Conservation (phyloP, 2,888 invertebrate species). For the Gerosis bhagava region DNA sequence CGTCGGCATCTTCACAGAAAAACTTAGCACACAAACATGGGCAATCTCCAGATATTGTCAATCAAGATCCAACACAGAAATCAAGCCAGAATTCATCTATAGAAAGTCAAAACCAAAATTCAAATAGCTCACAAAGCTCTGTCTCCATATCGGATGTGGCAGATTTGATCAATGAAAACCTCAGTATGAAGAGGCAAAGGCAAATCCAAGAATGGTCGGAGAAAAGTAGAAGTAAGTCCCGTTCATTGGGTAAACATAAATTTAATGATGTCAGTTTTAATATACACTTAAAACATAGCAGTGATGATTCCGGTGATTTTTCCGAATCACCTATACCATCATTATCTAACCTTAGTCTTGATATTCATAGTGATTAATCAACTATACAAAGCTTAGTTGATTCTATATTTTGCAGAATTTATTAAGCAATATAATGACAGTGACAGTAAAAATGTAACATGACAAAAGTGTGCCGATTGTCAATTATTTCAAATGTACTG, state of each 20-base stretch:
- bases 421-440: no score
- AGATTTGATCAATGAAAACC: constrained; percentile 70
- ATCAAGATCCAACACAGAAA: constrained; percentile 40
- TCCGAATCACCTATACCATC: constrained; percentile 71
- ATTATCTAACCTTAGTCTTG: constrained; percentile 70
- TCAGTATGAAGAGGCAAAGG: constrained; percentile 26
- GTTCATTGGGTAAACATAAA: constrained; percentile 11
- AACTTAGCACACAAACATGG: constrained; percentile 23
- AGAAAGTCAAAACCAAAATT: constrained; percentile 54
- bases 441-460: no score
- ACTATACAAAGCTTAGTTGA: no score
- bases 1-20: constrained; percentile 45
- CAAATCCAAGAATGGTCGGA: constrained; percentile 11
- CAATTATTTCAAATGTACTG: no score
- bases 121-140: constrained; percentile 63
- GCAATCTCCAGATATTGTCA: no score
- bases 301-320: constrained; percentile 69
- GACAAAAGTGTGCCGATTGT: no score
- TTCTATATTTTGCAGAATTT: no score
- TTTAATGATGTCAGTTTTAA: constrained; percentile 19
- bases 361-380: constrained; percentile 68
- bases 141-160: constrained; percentile 72
- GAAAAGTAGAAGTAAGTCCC: constrained; percentile 18
- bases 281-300: constrained; percentile 41
- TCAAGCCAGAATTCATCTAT: constrained; percentile 40